Evolutionary conservation across 2,888 invertebrate species (phyloP).

Genomic region (Drosophila mercatorum): DNA sequence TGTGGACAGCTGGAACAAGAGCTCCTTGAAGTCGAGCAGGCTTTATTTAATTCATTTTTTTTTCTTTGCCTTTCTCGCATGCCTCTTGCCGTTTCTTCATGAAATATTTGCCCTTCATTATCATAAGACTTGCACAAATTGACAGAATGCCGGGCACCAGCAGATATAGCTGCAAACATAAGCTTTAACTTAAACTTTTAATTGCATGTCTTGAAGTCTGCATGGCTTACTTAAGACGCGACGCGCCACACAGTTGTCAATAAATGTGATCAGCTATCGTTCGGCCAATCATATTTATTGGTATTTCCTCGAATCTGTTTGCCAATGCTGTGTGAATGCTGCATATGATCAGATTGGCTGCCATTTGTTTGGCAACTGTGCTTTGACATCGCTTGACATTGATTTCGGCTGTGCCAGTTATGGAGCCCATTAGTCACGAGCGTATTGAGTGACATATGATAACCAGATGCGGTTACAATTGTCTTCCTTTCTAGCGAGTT

Average conservation of each 20-base stretch:
- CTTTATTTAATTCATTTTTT: not conserved
- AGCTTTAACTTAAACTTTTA: constrained; percentile 52
- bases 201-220: constrained; percentile 44
- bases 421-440: constrained; percentile 63
- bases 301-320: constrained; percentile 12
- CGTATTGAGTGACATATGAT: constrained; percentile 72
- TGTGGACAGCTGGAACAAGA: not conserved
- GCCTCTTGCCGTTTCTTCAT: constrained; percentile 52
- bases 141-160: constrained; percentile 33
- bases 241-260: constrained; percentile 12
- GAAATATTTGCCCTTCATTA: constrained; percentile 70
- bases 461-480: constrained; percentile 54
- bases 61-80: constrained; percentile 17
- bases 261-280: constrained; percentile 32
- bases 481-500: constrained; percentile 26
- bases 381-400: constrained; percentile 54
- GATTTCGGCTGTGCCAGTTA: constrained; percentile 45
- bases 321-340: too few relatives aligned
- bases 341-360: constrained; percentile 51
- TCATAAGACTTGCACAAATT: constrained; percentile 57
- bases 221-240: not conserved
- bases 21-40: not conserved
- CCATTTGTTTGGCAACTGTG: constrained; percentile 33
- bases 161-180: constrained; percentile 25
- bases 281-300: constrained; percentile 54